A percentile compares a stretch with the other conserved stretches of the same genome.
Evolutionary conservation across 2,888 invertebrate genomes (phyloP).

Genomic region (Cryptus armator): DNA sequence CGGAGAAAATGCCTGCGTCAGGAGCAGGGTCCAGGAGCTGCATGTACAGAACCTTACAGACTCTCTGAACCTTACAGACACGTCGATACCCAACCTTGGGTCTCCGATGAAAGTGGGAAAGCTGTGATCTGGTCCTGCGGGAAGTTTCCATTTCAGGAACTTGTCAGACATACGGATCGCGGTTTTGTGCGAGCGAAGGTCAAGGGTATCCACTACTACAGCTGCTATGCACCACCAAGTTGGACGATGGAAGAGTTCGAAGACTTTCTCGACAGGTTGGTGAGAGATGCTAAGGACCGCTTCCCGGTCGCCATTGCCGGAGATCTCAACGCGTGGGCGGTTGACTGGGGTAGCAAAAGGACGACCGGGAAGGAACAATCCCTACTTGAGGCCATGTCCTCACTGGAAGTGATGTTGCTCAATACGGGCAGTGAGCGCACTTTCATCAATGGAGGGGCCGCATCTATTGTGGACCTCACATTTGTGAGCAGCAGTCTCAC

Average conservation of each 20-base stretch:
- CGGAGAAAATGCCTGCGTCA: conserved; percentile 1
- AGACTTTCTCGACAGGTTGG: conserved; percentile 20
- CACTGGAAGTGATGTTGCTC: conserved; percentile 40
- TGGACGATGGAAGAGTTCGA: no score
- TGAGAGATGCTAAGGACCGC: conserved; percentile 45
- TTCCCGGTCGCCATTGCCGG: conserved; percentile 67
- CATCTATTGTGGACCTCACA: conserved; percentile 67
- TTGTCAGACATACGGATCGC: no score
- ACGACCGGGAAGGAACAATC: conserved; percentile 62
- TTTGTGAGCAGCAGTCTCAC: conserved; percentile 67
- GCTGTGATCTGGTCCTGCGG: no score
- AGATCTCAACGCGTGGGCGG: conserved; percentile 67
- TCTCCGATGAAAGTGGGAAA: no score
- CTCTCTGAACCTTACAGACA: no score
- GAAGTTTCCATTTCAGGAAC: no score
- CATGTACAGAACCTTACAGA: conserved; percentile 54
- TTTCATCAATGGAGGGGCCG: conserved; percentile 43
- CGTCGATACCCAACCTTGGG: no score
- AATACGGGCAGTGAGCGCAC: conserved; percentile 44
- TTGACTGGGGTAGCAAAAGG: conserved; percentile 66
- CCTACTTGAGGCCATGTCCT: conserved; percentile 58
- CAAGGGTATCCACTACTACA: no score
- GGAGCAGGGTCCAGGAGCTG: neutral
- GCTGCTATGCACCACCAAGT: no score
- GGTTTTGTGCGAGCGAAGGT: no score